phyloP scores from a whole-genome alignment of 2,888 invertebrate species.

The Laspeyria flexula region DNA sequence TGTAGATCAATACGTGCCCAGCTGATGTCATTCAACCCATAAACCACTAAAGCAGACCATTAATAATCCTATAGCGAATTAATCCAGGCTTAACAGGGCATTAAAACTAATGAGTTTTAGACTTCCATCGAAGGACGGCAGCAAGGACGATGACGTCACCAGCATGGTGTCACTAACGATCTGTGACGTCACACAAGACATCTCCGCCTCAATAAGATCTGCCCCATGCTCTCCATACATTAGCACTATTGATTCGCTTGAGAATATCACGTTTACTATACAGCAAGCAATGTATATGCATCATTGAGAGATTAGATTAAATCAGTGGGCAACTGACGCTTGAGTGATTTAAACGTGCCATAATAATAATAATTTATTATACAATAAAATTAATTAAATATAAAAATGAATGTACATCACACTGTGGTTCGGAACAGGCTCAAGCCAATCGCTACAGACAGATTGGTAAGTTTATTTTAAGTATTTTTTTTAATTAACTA shows the following conservation, averaged over 20 bases:
- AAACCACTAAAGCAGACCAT: slow-evolving; percentile 14
- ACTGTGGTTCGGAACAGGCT: slow-evolving; percentile 62
- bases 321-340: slow-evolving; percentile 59
- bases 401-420: slow-evolving; percentile 74
- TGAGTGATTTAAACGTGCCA: slow-evolving; percentile 66
- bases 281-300: slow-evolving; percentile 56
- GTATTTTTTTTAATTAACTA: slow-evolving; percentile 2
- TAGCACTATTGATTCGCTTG: slow-evolving; percentile 58
- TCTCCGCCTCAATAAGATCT: slow-evolving; percentile 66
- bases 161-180: slow-evolving; percentile 71
- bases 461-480: slow-evolving; percentile 63
- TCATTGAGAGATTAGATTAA: slow-evolving; percentile 61
- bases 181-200: slow-evolving; percentile 75
- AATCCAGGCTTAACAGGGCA: slow-evolving; percentile 48
- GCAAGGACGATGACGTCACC: slow-evolving; percentile 75
- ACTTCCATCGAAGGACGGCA: slow-evolving; percentile 48
- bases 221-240: slow-evolving; percentile 66
- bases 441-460: slow-evolving; percentile 60
- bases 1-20: slow-evolving; percentile 3
- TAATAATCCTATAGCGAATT: slow-evolving; percentile 34
- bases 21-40: slow-evolving; percentile 13
- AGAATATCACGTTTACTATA: slow-evolving; percentile 50
- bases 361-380: slow-evolving; percentile 41
- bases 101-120: slow-evolving; percentile 50
- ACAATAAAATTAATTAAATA: slow-evolving; percentile 25